Conservation (phyloP, 2,888 invertebrate genomes). For the Parthenolecanium corni region DNA sequence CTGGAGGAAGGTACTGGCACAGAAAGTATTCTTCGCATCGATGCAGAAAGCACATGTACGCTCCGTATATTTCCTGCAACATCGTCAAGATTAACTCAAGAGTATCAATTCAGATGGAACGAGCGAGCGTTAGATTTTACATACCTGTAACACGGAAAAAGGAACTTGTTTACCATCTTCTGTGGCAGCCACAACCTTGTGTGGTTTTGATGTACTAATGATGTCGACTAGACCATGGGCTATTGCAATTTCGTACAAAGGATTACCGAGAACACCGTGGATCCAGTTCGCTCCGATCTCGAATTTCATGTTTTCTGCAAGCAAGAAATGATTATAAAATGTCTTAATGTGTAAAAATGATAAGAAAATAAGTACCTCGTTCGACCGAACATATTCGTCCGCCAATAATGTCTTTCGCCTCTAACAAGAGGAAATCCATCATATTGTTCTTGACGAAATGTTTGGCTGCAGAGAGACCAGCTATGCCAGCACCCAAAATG, state of each 20-base stretch:
- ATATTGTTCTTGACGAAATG: slow-evolving; percentile 67
- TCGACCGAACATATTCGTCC: slow-evolving; percentile 68
- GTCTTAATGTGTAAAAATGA: not conserved
- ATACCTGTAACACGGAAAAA: slow-evolving; percentile 54
- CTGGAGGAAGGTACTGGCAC: slow-evolving; percentile 77
- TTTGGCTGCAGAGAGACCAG: slow-evolving; percentile 74
- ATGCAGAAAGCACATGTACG: slow-evolving; percentile 78
- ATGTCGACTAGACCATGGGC: slow-evolving; percentile 73
- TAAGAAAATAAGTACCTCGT: slow-evolving; percentile 42
- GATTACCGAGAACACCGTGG: slow-evolving; percentile 80
- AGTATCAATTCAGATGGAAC: not conserved
- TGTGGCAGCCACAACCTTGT: slow-evolving; percentile 78
- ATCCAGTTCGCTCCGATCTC: slow-evolving; percentile 91
- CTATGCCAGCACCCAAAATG: slow-evolving; percentile 75
- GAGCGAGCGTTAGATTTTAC: not conserved
- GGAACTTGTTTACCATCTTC: slow-evolving; percentile 82
- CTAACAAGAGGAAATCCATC: slow-evolving; percentile 65
- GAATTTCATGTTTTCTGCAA: slow-evolving; percentile 43
- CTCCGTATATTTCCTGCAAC: slow-evolving; percentile 75
- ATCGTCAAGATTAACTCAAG: not conserved
- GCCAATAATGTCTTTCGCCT: slow-evolving; percentile 68
- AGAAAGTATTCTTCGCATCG: slow-evolving; percentile 89
- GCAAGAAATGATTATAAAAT: not conserved
- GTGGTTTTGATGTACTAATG: slow-evolving; percentile 70
- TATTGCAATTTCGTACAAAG: slow-evolving; percentile 76